A percentile compares a stretch with the other conserved stretches of the same genome.
These are phyloP conservation scores for Corapipo altera DNA, from an alignment of 2,113 vertebrate genomes.

Conservation along the genomic window DNA sequence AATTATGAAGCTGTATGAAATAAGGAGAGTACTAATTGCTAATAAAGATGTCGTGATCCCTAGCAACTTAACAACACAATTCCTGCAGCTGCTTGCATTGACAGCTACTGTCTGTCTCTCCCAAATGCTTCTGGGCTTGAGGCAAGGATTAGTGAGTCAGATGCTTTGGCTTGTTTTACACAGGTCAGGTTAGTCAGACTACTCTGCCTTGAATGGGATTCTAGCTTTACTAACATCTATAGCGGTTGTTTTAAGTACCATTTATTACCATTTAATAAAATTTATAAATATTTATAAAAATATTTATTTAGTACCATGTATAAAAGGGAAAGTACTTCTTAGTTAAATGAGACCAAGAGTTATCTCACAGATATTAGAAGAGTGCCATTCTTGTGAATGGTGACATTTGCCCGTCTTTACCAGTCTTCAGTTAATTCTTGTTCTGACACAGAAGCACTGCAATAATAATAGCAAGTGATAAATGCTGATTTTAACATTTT, in stretches of 20 bases:
- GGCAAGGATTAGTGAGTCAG: slow-evolving; percentile 2
- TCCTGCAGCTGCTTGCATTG: background rate
- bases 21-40: background rate
- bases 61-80: background rate
- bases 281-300: too few relatives aligned
- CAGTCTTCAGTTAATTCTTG: background rate
- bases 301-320: background rate
- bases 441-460: background rate
- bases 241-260: background rate
- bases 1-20: background rate
- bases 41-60: background rate
- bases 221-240: background rate
- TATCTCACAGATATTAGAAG: background rate
- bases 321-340: background rate
- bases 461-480: background rate
- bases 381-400: background rate
- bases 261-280: background rate
- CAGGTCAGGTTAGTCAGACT: background rate
- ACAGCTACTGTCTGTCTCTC: background rate
- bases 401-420: background rate
- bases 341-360: background rate
- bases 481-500: background rate
- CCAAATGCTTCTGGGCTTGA: background rate
- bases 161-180: background rate
- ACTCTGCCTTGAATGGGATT: background rate